Percentiles rank a stretch among this genome's conserved stretches.
Evolutionary conservation across 2,113 vertebrate species (phyloP).

Genomic region (Datnioides undecimradiatus): DNA sequence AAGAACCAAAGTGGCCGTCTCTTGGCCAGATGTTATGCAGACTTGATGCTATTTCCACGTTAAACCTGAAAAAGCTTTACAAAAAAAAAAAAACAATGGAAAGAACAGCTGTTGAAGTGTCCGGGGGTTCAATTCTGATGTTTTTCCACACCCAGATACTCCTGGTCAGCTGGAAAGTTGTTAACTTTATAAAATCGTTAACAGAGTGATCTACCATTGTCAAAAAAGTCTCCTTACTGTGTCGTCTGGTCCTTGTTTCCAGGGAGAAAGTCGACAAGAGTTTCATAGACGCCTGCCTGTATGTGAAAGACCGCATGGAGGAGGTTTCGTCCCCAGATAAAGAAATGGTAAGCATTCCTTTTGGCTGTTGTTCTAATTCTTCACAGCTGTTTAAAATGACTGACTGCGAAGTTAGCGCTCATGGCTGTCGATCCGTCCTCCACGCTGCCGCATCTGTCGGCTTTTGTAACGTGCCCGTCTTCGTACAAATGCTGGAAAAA

Average conservation of each 20-base stretch:
- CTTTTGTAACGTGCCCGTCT: background rate
- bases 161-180: background rate
- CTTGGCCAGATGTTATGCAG: conserved; percentile 2
- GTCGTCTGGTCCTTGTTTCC: conserved; percentile 38
- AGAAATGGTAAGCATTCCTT: conserved; percentile 86
- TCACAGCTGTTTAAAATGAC: background rate
- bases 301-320: conserved; percentile 89
- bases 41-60: conserved; percentile 25
- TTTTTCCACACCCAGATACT: background rate
- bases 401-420: background rate
- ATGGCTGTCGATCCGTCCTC: background rate
- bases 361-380: background rate
- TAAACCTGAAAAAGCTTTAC: background rate
- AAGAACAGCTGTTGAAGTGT: conserved; percentile 2
- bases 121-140: background rate
- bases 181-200: background rate
- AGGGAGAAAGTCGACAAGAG: conserved; percentile 89
- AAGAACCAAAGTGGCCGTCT: background rate
- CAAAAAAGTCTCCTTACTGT: background rate
- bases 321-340: conserved; percentile 88
- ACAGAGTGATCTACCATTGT: background rate
- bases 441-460: background rate
- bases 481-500: background rate
- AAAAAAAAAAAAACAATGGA: conserved; percentile 6
- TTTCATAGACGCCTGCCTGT: conserved; percentile 89